Base-by-base conservation (phyloP, 64 coral and sea anemone species). In the Hydrozoanthus tunicans region DNA sequence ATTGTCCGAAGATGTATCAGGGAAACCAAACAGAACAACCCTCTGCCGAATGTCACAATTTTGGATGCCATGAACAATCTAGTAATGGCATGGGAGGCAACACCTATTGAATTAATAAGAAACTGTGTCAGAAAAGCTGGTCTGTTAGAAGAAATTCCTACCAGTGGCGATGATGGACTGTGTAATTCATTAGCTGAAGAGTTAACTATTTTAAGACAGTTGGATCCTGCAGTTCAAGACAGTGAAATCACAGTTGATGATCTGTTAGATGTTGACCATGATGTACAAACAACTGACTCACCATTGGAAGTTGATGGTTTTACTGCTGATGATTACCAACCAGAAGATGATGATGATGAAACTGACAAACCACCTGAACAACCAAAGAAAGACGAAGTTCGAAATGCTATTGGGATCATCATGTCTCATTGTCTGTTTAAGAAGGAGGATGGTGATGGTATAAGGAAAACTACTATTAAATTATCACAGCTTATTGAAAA, bases 41-140 rank as follows among this genome's bases (percentile, higher is more conserved):
- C 62, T 15, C 13, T 13, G 11, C 81, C 81, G 53, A 83, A 83
- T 52, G 67, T 83, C 81, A 56, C 51, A 10, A 68, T 83, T 61
- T 61, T 83, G 32, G 81, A 68, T 83, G 63, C 81, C 7, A 83
- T 83, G 63, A 68, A 54, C 63, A 54, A 14, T n/a, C 62, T 83
- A 64, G 81, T 68, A 53, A 51, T 3, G 0, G 81, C 81, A 52
- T 83, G 81, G 81, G 63, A 83, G 8, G 23, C 59, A 66, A 6
- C 53, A 17, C 26, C 80, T 43, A 63, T 13, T 65, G 24, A 83
- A 66, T 13, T 43, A 83, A 64, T 83, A 64, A 43, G 6, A 53
- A 83, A 83, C 62, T 64, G 80, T 83, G 64, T 66, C 59, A 53
- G 60, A 64, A 83, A 83, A 66, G 80, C 80, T 3, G 60, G 80